Percentiles rank a stretch among this genome's conserved stretches.
phyloP scores from a whole-genome alignment of 2,888 invertebrate genomes.

The Lithophane leautieri region DNA sequence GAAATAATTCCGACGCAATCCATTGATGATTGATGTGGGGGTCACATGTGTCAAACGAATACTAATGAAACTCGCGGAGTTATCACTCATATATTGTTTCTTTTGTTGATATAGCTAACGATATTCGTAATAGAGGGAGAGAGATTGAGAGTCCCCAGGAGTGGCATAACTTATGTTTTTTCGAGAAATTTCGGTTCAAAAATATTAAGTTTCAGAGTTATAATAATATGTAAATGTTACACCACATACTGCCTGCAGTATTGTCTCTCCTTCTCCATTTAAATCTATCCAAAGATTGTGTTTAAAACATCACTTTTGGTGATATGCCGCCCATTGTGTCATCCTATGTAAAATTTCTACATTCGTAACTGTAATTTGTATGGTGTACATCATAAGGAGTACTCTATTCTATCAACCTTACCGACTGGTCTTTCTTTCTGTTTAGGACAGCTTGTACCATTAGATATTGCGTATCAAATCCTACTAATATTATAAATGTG shows the following conservation, averaged over 20 bases:
- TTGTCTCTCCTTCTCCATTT: too few species aligned
- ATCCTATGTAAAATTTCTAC: too few species aligned
- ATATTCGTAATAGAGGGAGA: neutral
- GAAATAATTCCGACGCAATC: constrained; percentile 58
- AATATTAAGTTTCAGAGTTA: too few species aligned
- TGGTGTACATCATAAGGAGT: too few species aligned
- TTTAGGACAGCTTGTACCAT: neutral
- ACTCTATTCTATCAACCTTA: neutral
- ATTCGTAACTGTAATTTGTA: too few species aligned
- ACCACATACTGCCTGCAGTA: too few species aligned
- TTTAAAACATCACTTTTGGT: too few species aligned
- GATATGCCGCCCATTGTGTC: too few species aligned
- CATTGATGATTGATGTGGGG: constrained; percentile 44
- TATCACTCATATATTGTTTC: constrained; percentile 10
- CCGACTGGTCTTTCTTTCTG: neutral
- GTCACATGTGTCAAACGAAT: constrained; percentile 32
- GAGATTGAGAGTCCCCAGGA: too few species aligned
- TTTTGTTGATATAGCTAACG: neutral
- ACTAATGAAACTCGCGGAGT: constrained; percentile 33
- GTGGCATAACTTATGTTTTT: neutral
- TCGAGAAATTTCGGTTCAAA: neutral
- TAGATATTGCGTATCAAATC: neutral
- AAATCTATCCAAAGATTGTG: too few species aligned
- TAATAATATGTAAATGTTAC: too few species aligned
- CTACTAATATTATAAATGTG: too few species aligned